phyloP scores from a whole-genome alignment of 2,888 invertebrate species.

The Caenorhabditis wallacei region DNA sequence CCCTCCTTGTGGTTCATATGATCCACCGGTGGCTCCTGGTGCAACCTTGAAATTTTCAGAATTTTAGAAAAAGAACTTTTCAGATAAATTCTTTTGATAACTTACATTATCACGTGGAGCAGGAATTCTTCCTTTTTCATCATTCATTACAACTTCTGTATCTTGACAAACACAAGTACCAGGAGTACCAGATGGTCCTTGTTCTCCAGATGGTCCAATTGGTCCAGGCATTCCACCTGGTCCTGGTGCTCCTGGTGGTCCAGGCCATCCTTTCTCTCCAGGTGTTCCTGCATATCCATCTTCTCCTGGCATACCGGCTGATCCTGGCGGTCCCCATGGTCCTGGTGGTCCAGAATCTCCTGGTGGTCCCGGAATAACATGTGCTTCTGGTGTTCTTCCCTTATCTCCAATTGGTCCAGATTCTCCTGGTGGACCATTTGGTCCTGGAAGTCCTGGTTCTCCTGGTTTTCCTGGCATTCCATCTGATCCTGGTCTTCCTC shows the following conservation, averaged over 20 bases:
- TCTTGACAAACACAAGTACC: slow-evolving; percentile 83
- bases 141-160: slow-evolving; percentile 83
- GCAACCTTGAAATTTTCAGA: slow-evolving; percentile 45
- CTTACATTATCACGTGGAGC: slow-evolving; percentile 71
- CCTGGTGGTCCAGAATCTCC: slow-evolving; percentile 77
- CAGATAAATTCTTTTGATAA: no score
- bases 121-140: slow-evolving; percentile 73
- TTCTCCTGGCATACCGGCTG: slow-evolving; percentile 80
- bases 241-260: slow-evolving; percentile 82
- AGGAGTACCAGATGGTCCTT: slow-evolving; percentile 82
- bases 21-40: slow-evolving; percentile 59
- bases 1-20: slow-evolving; percentile 51
- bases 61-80: neutral
- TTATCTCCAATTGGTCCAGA: slow-evolving; percentile 76
- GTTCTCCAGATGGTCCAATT: slow-evolving; percentile 78
- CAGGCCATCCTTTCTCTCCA: slow-evolving; percentile 83
- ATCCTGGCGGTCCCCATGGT: slow-evolving; percentile 81
- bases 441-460: slow-evolving; percentile 76
- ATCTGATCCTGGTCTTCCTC: slow-evolving; percentile 79
- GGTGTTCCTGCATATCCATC: slow-evolving; percentile 82
- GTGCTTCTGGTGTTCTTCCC: slow-evolving; percentile 82
- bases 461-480: slow-evolving; percentile 78
- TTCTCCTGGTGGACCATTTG: slow-evolving; percentile 78
- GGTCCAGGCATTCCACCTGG: slow-evolving; percentile 77
- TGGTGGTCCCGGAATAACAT: slow-evolving; percentile 83